Evolutionary conservation across 2,797 vertebrate genomes (phyloP), one percentile per base, ranked within the genome.

Genomic region (Chiroxiphia lanceolata): DNA sequence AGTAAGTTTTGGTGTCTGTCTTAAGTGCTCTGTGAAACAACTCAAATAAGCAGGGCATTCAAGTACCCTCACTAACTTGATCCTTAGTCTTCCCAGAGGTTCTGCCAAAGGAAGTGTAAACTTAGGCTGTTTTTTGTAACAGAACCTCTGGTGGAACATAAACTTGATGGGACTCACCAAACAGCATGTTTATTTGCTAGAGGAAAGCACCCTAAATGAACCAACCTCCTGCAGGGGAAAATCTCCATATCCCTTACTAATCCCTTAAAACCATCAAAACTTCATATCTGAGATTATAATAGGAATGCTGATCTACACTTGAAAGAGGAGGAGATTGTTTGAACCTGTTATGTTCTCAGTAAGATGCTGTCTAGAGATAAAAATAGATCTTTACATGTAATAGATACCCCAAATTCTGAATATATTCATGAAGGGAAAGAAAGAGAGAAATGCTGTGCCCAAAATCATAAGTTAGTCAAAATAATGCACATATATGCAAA

Each of bases 201-300:
- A 61, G 26, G 79, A 95, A 79, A 74, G 18, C 44, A 82, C 38
- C 47, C 36, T 70, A 67, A 84, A 79, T 80, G 56, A 95, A 79
- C 36, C 33, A 74, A 50, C 0, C 1, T 48, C 42, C 54, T 36
- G n/a, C 48, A 70, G 17, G 42, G 40, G 23, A 60, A 92, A 78
- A 84, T 86, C 65, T 72, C 79, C 19, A 29, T 84, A 84, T 90
- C 67, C 60, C 51, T 94, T 90, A 82, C 74, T 91, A 93, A 93
- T 84, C 48, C 60, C 42, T 86, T 95, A 83, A 91, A 90, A 70
- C 77, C 59, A 96, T 84, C 67, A 94, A 89, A 96, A 63, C 44
- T 40, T 86, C 20, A 4, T n/a, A 82, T 70, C 63, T 83, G 40
- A 90, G 77, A 80, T 70, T 63, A 57, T 38, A 92, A 26, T 15